Base-by-base conservation (phyloP, 2,888 invertebrate species). In the Drosophila diplacantha region DNA sequence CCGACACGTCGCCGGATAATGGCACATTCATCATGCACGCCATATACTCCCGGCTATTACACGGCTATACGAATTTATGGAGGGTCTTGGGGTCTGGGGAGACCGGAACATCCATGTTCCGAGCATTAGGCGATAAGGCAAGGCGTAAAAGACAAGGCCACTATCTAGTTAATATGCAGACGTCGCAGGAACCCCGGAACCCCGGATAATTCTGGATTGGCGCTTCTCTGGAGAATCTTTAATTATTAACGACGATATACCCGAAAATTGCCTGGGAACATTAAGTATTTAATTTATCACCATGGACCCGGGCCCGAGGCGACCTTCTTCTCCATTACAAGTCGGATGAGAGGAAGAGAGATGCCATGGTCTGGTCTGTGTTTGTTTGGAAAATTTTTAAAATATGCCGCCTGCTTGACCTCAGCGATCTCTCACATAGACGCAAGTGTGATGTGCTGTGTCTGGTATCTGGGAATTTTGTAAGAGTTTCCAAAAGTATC, bases 251-350 rank as follows among this genome's bases (percentile, higher is more conserved):
- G 49, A 54, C 44, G 44, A 31, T 44, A 44, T 46, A 57, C 26
- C 64, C 49, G 52, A 61, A 55, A 58, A 51, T 41, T 35, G 43
- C 32, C 54, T 54, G 68, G 39, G 55, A 61, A 60, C 71, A 80
- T 82, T 69, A 78, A 71, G 67, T 74, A 67, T 66, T 65, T 80
- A 80, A 78, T 78, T 78, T 78, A 78, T 78, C 69, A 74, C 83
- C 69, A 64, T 39, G 43, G 20, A 39, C 34, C 49, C 47, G 3
- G 44, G 18, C 46, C 62, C 61, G 39, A 16, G 58, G 56, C 49
- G 66, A 72, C 57, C 68, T 62, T 60, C 68, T 62, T 57, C 39
- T 26, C 57, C 44, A 63, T 62, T 61, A 66, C 59, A 50, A 49
- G 43, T 46, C 54, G n/a, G 35, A 53, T 41, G 50, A 8, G 34